Conservation (phyloP, 1,140 invertebrate species). For the Asbolus verrucosus region DNA sequence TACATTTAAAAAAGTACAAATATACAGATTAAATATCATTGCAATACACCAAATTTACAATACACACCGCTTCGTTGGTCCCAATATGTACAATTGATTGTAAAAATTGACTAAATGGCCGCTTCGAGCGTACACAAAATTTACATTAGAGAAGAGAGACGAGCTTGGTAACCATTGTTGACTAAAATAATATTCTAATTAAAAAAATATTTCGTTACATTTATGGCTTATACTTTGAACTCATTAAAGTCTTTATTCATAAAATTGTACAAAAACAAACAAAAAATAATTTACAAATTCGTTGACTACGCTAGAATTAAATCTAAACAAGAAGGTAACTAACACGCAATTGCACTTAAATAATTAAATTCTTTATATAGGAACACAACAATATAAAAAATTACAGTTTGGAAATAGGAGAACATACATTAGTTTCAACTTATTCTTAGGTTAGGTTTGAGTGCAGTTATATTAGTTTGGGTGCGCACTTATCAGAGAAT, state of each 20-base stretch:
- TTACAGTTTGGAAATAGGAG: conserved; percentile 38
- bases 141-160: conserved; percentile 42
- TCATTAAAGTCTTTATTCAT: conserved; percentile 41
- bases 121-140: conserved; percentile 49
- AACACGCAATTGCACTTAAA: conserved; percentile 52
- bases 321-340: conserved; percentile 49
- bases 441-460: conserved; percentile 46
- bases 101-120: conserved; percentile 50
- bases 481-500: conserved; percentile 42
- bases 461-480: conserved; percentile 43
- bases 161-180: conserved; percentile 59
- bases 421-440: conserved; percentile 39
- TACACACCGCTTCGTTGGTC: conserved; percentile 51
- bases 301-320: conserved; percentile 35
- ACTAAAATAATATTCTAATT: conserved; percentile 53
- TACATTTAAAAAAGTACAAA: conserved; percentile 54
- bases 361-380: conserved; percentile 45
- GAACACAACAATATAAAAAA: conserved; percentile 49
- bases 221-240: conserved; percentile 46
- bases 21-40: conserved; percentile 55
- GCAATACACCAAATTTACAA: conserved; percentile 46
- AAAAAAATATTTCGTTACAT: conserved; percentile 32
- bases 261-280: conserved; percentile 48
- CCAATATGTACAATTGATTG: conserved; percentile 51
- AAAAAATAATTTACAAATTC: conserved; percentile 48